Percentiles rank a stretch among this genome's conserved stretches.
phyloP scores from a whole-genome alignment of 2,888 invertebrate genomes.

The Pegoplata infirma region DNA sequence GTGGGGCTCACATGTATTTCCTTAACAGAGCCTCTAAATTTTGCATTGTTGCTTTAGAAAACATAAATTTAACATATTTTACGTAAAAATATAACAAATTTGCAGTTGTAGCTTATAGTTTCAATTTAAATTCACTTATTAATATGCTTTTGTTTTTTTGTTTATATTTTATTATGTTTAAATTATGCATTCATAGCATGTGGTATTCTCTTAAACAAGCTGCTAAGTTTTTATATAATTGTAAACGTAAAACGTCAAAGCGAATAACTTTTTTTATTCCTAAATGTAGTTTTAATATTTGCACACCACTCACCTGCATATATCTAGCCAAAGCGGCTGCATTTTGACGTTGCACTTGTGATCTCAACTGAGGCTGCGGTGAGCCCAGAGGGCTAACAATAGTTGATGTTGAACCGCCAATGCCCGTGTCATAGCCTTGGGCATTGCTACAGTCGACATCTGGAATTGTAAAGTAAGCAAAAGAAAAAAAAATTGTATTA shows the following conservation, averaged over 20 bases:
- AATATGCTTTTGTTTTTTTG: constrained; percentile 10
- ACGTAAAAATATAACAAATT: neutral
- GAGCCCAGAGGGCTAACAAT: constrained; percentile 79
- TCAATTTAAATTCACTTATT: no score
- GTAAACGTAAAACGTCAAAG: no score
- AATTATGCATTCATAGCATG: constrained; percentile 46
- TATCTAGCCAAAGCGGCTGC: constrained; percentile 82
- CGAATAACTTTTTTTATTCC: no score
- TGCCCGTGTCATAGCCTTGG: constrained; percentile 78
- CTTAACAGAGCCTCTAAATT: no score
- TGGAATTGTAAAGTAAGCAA: constrained; percentile 46
- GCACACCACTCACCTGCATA: constrained; percentile 78
- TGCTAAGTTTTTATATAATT: no score
- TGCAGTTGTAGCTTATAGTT: neutral
- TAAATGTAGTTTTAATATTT: no score
- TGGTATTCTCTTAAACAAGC: constrained; percentile 18
- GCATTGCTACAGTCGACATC: constrained; percentile 77
- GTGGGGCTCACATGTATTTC: no score
- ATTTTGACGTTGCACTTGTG: constrained; percentile 81
- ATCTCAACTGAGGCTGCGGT: constrained; percentile 79
- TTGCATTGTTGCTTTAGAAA: no score
- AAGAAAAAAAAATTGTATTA: constrained; percentile 39
- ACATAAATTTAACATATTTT: no score
- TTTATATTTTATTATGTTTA: constrained; percentile 6
- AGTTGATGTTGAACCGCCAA: constrained; percentile 78